Evolutionary conservation across 2,113 vertebrate genomes (phyloP).

Genomic region (Mohoua ochrocephala): DNA sequence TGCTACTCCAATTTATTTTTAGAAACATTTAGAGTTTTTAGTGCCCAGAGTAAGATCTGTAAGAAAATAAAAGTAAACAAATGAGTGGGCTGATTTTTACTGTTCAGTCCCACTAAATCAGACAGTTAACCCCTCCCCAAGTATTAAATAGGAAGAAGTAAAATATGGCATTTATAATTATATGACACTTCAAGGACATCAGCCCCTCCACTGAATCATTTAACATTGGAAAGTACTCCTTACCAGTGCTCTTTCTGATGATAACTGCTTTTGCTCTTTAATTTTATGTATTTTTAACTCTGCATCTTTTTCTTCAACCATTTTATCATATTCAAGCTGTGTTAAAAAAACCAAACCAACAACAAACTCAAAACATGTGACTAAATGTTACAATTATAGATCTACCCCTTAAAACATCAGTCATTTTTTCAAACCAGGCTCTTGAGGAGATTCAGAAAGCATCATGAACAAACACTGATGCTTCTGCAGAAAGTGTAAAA

Average conservation of each 20-base stretch:
- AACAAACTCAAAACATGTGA: not conserved
- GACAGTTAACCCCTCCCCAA: not conserved
- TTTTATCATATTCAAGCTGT: conserved; percentile 88
- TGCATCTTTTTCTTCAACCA: conserved; percentile 87
- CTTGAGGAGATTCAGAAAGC: not conserved
- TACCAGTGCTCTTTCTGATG: conserved; percentile 78
- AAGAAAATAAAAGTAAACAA: not conserved
- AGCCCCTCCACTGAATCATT: not conserved
- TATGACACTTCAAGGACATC: not conserved
- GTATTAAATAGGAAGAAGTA: not conserved
- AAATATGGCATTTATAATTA: not conserved
- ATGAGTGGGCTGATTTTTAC: not conserved
- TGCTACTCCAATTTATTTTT: not conserved
- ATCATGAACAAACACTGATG: not conserved
- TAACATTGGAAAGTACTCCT: not conserved
- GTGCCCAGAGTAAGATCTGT: not conserved
- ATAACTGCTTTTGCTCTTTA: conserved; percentile 75
- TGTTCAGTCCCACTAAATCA: not conserved
- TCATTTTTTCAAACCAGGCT: not conserved
- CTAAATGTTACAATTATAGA: not conserved
- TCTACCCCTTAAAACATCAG: not conserved
- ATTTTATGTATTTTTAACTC: conserved; percentile 80
- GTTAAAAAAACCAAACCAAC: not conserved
- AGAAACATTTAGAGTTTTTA: not conserved
- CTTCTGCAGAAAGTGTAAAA: not conserved